Evolutionary conservation across 2,888 invertebrate species (phyloP).

Genomic region (Tholera decimalis): DNA sequence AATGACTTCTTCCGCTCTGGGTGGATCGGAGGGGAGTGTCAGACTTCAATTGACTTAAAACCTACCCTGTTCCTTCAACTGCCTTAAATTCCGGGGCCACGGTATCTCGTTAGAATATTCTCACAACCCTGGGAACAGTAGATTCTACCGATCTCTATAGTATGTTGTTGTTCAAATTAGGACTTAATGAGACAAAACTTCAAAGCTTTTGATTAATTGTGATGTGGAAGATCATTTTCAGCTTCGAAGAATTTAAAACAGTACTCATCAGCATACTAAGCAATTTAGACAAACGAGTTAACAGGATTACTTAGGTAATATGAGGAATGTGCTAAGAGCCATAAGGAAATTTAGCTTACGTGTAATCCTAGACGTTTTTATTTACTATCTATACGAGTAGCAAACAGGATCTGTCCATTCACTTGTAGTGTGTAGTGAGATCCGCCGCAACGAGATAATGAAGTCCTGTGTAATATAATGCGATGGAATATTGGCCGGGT

Average conservation of each 20-base stretch:
- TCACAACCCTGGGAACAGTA: too few relatives aligned
- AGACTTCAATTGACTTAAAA: too few relatives aligned
- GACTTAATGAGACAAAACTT: neutral
- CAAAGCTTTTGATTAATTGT: neutral
- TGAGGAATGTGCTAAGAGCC: conserved; percentile 41
- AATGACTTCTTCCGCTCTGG: too few relatives aligned
- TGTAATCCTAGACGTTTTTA: conserved; percentile 61
- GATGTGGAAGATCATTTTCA: neutral
- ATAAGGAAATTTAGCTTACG: conserved; percentile 53
- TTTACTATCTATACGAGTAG: conserved; percentile 53
- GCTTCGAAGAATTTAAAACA: neutral
- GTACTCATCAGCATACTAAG: neutral
- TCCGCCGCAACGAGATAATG: conserved; percentile 75
- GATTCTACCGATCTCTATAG: too few relatives aligned
- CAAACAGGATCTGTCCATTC: conserved; percentile 69
- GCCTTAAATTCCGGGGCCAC: too few relatives aligned
- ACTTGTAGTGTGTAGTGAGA: conserved; percentile 65
- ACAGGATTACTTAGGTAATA: conserved; percentile 33
- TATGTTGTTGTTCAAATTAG: neutral
- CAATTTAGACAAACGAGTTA: conserved; percentile 17
- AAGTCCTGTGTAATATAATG: conserved; percentile 76
- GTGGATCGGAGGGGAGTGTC: too few relatives aligned
- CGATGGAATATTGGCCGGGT: conserved; percentile 74
- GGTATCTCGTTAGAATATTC: too few relatives aligned
- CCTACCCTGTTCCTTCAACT: too few relatives aligned